A percentile compares a stretch with the other conserved stretches of the same genome.
phyloP scores from a whole-genome alignment of 2,113 vertebrate genomes.

The Brachyhypopomus gauderio region DNA sequence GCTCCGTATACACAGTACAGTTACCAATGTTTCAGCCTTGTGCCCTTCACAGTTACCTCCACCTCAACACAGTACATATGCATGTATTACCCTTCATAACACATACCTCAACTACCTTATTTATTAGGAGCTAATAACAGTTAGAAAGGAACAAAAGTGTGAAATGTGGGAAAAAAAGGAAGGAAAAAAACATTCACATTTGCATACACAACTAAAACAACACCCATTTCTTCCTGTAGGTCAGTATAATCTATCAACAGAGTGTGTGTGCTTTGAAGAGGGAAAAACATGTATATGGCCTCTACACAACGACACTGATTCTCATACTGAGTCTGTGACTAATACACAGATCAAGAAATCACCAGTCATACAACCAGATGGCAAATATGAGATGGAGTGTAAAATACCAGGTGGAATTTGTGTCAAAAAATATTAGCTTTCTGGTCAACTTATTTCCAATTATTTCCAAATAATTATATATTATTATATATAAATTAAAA shows the following conservation, averaged over 20 bases:
- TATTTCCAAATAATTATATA: background rate
- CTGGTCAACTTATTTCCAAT: background rate
- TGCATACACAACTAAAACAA: no score
- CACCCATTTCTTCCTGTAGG: no score
- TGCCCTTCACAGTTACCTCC: background rate
- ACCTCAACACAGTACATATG: background rate
- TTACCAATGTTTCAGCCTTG: background rate
- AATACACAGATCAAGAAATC: no score
- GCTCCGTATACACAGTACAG: background rate
- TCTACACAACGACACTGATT: background rate
- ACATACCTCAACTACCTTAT: background rate
- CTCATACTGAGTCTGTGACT: no score
- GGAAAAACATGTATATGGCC: background rate
- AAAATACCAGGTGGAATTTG: background rate
- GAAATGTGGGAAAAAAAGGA: background rate
- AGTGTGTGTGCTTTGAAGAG: constrained; percentile 28
- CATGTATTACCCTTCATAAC: background rate
- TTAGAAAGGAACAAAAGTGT: background rate
- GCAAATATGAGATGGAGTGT: background rate
- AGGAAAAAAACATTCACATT: no score
- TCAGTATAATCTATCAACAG: background rate
- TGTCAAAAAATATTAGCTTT: constrained; percentile 2
- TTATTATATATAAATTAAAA: constrained; percentile 12
- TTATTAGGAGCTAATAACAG: background rate
- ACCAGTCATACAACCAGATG: no score